These are phyloP conservation scores for Sphaeramia orbicularis DNA, from an alignment of 2,797 vertebrate species.

Conservation along the genomic window DNA sequence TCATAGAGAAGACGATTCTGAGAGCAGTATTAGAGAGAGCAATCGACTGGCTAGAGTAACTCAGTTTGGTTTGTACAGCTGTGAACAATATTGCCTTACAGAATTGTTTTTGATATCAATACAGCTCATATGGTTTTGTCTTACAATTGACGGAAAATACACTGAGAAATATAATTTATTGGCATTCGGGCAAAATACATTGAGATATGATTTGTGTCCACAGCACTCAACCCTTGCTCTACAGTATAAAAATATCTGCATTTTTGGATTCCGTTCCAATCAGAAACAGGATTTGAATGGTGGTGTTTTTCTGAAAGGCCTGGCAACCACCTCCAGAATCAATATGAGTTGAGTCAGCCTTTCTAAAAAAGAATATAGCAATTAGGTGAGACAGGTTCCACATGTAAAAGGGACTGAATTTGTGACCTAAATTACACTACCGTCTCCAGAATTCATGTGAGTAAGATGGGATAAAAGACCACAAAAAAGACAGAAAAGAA, in stretches of 20 bases:
- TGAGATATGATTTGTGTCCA: no score
- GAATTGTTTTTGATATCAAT: no score
- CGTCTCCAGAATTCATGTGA: constrained; percentile 21
- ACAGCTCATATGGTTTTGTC: no score
- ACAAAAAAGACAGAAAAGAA: constrained; percentile 8
- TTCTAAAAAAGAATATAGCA: constrained; percentile 33
- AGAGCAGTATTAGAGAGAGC: no score
- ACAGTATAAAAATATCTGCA: constrained; percentile 33
- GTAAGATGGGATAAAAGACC: constrained; percentile 14
- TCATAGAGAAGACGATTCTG: no score
- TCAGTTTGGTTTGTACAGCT: no score
- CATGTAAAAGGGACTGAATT: constrained; percentile 28
- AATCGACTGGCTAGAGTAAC: no score
- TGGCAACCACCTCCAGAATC: constrained; percentile 19
- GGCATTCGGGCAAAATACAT: no score
- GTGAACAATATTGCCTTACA: no score
- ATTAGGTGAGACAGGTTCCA: constrained; percentile 35
- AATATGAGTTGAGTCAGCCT: constrained; percentile 27
- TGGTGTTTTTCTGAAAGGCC: constrained; percentile 19
- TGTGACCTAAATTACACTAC: constrained; percentile 33
- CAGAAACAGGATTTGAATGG: constrained; percentile 39
- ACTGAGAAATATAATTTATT: no score
- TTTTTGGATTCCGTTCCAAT: constrained; percentile 28
- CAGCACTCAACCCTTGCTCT: no score
- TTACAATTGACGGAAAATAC: no score